phyloP scores from a whole-genome alignment of 2,797 vertebrate genomes.

The Neopelma chrysocephalum region DNA sequence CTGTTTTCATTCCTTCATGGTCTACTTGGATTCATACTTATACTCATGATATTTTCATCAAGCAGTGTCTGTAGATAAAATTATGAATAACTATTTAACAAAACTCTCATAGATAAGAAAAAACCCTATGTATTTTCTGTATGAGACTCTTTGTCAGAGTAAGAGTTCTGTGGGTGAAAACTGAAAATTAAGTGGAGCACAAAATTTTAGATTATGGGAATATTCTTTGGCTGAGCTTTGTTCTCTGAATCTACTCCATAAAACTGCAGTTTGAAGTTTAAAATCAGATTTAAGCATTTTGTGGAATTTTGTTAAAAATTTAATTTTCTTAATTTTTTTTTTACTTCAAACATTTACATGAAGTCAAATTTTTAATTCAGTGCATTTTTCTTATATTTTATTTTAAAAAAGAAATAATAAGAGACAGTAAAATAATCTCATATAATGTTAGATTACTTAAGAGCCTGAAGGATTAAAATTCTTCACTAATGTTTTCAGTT shows the following conservation, averaged over 20 bases:
- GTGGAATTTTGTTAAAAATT: neutral
- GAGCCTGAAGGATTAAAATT: neutral
- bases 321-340: neutral
- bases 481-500: neutral
- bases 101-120: neutral
- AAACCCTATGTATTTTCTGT: fast-evolving
- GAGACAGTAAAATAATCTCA: neutral
- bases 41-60: neutral
- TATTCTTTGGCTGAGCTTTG: neutral
- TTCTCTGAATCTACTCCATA: neutral
- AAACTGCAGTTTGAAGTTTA: neutral
- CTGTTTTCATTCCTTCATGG: neutral
- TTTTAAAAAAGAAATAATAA: neutral
- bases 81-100: neutral
- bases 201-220: neutral
- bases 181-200: neutral
- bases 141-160: neutral
- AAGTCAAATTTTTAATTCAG: neutral
- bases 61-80: neutral
- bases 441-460: neutral
- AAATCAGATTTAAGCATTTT: neutral
- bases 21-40: neutral
- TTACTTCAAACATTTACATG: neutral
- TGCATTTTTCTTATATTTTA: neutral
- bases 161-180: neutral